Evolutionary conservation across 2,888 invertebrate species (phyloP), one percentile per base, ranked within the genome.

Genomic region (Cephus rjabovi): DNA sequence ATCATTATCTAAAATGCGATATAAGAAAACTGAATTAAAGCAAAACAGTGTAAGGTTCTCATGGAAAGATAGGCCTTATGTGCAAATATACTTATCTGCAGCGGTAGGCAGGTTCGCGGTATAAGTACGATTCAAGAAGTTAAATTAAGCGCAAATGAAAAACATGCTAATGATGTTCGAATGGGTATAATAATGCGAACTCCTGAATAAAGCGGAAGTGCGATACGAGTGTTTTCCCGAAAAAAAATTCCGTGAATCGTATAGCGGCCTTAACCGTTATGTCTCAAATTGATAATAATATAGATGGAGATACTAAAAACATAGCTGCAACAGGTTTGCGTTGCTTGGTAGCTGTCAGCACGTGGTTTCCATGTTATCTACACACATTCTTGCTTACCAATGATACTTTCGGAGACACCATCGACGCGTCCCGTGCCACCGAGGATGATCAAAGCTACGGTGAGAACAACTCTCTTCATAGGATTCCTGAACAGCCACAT

Each of bases 381-480:
- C 9, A 9, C 23, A 3, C 15, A 71, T 71, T 11, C 70, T 33
- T 69, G 84, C 89, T 87, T 81, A 90, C 90, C 89, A 86, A 87
- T 88, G 83, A 90, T 90, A 83, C 88, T 90, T 80, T 90, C 90
- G 79, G 89, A 87, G 75, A 85, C 86, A 75, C 84, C 86, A 77
- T 83, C 82, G 85, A 87, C 89, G 69, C 77, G 85, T 73, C 80
- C 82, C 69, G 81, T 76, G 76, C 83, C 80, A 77, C 85, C 81
- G 34, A 88, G 82, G 76, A 87, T 81, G 79, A 86, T 81, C 85
- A 89, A 84, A 79, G 85, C 84, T 84, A 86, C 80, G 78, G 82
- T 79, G 78, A 86, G 81, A 76, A 83, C 83, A 23, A 56, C 23
- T 56, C 9, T 56, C 56, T 23, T 56, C 56, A 23, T 23, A 56